Evolutionary conservation across 2,797 vertebrate genomes (phyloP).

Genomic region (Ctenopoma kingsleyae): DNA sequence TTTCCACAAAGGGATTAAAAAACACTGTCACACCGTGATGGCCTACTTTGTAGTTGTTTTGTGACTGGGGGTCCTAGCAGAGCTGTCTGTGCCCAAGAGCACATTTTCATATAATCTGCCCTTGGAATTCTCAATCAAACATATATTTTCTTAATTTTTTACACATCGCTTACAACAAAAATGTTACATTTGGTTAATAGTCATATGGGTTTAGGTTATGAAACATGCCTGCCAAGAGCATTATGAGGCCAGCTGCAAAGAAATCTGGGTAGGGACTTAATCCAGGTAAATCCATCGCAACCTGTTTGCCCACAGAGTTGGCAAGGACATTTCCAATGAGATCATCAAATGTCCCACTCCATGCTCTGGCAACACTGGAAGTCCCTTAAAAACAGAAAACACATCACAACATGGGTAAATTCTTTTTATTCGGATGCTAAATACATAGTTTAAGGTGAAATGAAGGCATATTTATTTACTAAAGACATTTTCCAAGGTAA

Average conservation of each 20-base stretch:
- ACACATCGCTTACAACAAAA: too few relatives aligned
- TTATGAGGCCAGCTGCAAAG: slow-evolving; percentile 88
- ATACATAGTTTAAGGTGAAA: background rate
- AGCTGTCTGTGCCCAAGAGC: too few relatives aligned
- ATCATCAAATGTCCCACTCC: slow-evolving; percentile 91
- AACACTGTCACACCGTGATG: too few relatives aligned
- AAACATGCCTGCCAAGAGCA: slow-evolving; percentile 86
- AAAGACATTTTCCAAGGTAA: background rate
- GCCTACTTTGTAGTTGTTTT: too few relatives aligned
- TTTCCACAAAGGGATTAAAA: too few relatives aligned
- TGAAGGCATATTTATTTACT: background rate
- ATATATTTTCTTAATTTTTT: background rate
- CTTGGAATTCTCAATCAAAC: background rate
- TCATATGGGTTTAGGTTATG: background rate
- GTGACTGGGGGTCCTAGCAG: too few relatives aligned
- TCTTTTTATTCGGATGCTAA: too few relatives aligned
- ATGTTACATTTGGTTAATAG: background rate
- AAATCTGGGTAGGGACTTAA: slow-evolving; percentile 89
- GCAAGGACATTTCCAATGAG: slow-evolving; percentile 85
- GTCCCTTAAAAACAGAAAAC: slow-evolving; percentile 80
- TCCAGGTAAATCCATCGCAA: slow-evolving; percentile 83
- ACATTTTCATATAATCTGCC: too few relatives aligned
- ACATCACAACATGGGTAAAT: background rate
- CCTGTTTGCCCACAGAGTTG: slow-evolving; percentile 71
- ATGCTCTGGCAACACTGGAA: slow-evolving; percentile 89